phyloP scores from a whole-genome alignment of 2,888 invertebrate species.

The Entomobrya proxima region DNA sequence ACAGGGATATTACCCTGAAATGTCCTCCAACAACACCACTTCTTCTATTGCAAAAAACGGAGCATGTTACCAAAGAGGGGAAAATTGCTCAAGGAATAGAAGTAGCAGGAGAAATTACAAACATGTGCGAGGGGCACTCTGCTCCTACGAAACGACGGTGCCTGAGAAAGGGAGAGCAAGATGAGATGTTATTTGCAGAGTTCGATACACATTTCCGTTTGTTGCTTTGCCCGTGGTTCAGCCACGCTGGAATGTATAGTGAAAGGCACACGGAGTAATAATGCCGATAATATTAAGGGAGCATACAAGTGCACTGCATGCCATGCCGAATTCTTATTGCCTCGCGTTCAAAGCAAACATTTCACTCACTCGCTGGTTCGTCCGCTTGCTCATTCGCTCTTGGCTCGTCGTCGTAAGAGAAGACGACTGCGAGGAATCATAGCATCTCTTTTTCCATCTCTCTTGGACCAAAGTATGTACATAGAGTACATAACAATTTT shows the following conservation, averaged over 20 bases:
- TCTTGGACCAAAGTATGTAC: constrained; percentile 1
- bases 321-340: constrained; percentile 58
- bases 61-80: too few relatives aligned
- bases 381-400: constrained; percentile 52
- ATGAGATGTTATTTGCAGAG: constrained; percentile 29
- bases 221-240: background rate
- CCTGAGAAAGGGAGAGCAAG: constrained; percentile 13
- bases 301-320: constrained; percentile 34
- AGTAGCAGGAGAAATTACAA: too few relatives aligned
- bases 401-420: constrained; percentile 32
- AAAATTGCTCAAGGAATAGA: too few relatives aligned
- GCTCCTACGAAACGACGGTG: constrained; percentile 3
- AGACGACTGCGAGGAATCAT: constrained; percentile 37
- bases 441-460: constrained; percentile 16
- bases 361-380: constrained; percentile 55
- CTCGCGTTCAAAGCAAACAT: constrained; percentile 61
- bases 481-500: background rate
- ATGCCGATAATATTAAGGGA: constrained; percentile 28
- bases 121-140: constrained; percentile 31
- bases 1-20: background rate
- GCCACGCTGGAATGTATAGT: background rate
- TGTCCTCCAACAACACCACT: background rate
- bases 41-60: too few relatives aligned
- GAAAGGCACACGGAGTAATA: background rate
- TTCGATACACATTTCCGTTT: constrained; percentile 55